A percentile compares a stretch with the other conserved stretches of the same genome.
These are phyloP conservation scores for Malachius bipustulatus DNA, from an alignment of 2,888 invertebrate species.

Conservation along the genomic window DNA sequence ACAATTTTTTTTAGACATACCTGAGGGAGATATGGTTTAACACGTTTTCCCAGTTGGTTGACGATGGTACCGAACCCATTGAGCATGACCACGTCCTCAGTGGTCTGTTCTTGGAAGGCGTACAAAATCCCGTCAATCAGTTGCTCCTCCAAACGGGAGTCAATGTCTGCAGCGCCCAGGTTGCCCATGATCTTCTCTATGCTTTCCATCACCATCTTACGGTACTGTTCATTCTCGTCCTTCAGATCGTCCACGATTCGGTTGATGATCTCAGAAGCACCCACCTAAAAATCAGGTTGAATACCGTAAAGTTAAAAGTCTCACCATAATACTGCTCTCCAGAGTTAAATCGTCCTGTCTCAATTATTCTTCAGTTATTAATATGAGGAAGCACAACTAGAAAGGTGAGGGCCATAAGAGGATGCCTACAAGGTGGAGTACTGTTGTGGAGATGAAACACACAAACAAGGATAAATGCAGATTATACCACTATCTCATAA, in stretches of 20 bases:
- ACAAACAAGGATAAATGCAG: too few species aligned
- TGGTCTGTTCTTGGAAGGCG: conserved; percentile 99
- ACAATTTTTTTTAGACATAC: too few species aligned
- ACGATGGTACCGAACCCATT: conserved; percentile 99
- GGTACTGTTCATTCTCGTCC: conserved; percentile 98
- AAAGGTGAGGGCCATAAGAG: too few species aligned
- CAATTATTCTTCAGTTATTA: too few species aligned
- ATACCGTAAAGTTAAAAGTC: too few species aligned
- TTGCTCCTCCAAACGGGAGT: conserved; percentile 95
- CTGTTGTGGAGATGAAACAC: too few species aligned
- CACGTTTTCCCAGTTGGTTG: conserved; percentile 91
- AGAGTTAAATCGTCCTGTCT: too few species aligned
- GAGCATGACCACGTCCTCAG: conserved; percentile 98
- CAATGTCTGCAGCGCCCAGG: conserved; percentile 95
- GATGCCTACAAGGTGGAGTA: too few species aligned
- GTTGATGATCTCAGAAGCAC: conserved; percentile 98
- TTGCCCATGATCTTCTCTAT: conserved; percentile 98
- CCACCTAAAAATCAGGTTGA: too few species aligned
- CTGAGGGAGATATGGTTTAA: conserved; percentile 97
- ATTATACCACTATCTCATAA: too few species aligned
- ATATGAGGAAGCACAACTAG: too few species aligned
- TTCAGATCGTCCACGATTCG: conserved; percentile 98
- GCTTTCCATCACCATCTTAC: conserved; percentile 99
- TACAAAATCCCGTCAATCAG: conserved; percentile 98
- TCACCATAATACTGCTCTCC: too few species aligned